These are phyloP conservation scores for Anoura caudifer DNA, from an alignment of 2,113 vertebrate species.

Conservation along the genomic window DNA sequence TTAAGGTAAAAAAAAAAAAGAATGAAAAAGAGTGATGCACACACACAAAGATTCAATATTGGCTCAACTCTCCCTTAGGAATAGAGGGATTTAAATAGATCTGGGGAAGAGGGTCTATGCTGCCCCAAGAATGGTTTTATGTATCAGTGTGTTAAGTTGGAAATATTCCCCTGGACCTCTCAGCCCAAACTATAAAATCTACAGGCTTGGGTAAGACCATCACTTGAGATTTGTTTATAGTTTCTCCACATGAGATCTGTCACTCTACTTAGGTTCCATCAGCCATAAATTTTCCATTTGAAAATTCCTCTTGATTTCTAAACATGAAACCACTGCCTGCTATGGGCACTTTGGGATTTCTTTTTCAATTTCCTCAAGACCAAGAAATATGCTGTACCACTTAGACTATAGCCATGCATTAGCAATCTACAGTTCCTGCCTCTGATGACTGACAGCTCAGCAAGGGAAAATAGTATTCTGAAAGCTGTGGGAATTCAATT, in stretches of 20 bases:
- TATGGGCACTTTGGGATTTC: constrained; percentile 54
- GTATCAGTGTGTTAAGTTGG: constrained; percentile 37
- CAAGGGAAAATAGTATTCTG: constrained; percentile 26
- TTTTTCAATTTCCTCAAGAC: constrained; percentile 58
- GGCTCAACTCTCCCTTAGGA: background rate
- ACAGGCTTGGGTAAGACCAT: background rate
- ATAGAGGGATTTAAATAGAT: constrained; percentile 10
- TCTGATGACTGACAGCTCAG: constrained; percentile 36
- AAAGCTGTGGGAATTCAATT: constrained; percentile 53
- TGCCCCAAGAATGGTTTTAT: background rate
- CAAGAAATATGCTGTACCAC: background rate
- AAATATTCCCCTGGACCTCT: constrained; percentile 1
- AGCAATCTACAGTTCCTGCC: constrained; percentile 14
- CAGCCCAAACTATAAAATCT: constrained; percentile 1
- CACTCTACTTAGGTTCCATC: background rate
- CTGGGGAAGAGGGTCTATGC: background rate
- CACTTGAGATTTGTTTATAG: constrained; percentile 30
- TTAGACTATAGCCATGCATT: constrained; percentile 15
- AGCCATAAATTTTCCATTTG: constrained; percentile 33
- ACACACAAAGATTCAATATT: background rate
- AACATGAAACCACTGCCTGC: constrained; percentile 21
- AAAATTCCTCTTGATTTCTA: constrained; percentile 51
- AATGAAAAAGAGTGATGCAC: background rate
- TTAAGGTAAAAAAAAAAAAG: background rate
- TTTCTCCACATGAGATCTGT: constrained; percentile 19